A percentile compares a stretch with the other conserved stretches of the same genome.
Conservation (phyloP, 2,113 vertebrate genomes). For the Propithecus coquereli region DNA sequence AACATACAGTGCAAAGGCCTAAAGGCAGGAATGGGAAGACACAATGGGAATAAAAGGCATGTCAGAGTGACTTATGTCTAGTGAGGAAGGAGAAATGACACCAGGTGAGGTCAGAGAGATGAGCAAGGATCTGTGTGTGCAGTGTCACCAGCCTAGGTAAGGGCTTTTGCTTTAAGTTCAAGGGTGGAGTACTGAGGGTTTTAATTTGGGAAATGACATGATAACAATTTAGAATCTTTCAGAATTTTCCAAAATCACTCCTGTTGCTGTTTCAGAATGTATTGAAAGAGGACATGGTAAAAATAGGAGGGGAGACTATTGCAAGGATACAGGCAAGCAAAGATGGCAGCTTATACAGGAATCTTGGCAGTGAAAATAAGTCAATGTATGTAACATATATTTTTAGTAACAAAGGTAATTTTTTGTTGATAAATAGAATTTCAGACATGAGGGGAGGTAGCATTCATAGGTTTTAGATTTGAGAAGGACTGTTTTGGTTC, state of each 20-base stretch:
- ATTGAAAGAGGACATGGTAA: not conserved
- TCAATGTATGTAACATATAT: not conserved
- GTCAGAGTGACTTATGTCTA: not conserved
- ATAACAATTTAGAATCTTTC: not conserved
- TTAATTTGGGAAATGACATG: not conserved
- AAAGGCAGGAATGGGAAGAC: not conserved
- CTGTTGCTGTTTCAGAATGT: not conserved
- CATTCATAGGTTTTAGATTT: not conserved
- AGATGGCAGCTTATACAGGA: not conserved
- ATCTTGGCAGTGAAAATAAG: not conserved
- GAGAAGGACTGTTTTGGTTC: not conserved
- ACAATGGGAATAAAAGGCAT: not conserved
- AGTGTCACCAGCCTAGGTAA: not conserved
- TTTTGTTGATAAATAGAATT: not conserved
- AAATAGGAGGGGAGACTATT: not conserved
- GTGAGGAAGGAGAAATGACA: not conserved
- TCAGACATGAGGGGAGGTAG: not conserved
- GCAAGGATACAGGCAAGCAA: not conserved
- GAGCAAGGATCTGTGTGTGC: not conserved
- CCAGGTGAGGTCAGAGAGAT: not conserved
- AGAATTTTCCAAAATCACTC: not conserved
- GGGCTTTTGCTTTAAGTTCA: not conserved
- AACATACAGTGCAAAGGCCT: not conserved
- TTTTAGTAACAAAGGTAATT: not conserved
- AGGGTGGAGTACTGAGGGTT: not conserved